Evolutionary conservation across 2,888 invertebrate genomes (phyloP).

Genomic region (Aphodius granarius): DNA sequence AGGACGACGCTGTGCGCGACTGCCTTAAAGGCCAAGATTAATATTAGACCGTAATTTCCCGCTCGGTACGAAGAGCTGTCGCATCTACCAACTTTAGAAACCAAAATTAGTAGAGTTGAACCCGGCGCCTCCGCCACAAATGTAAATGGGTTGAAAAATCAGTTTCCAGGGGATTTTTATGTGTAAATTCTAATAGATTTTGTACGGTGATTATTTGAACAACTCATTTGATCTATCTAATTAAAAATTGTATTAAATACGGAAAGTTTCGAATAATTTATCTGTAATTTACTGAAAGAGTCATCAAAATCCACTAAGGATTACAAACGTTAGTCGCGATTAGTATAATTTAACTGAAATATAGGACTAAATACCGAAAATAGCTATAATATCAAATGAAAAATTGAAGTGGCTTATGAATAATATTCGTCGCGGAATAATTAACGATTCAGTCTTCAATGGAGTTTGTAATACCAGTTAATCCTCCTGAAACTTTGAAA

Average conservation of each 20-base stretch:
- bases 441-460: background rate
- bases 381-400: background rate
- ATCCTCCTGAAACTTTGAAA: background rate
- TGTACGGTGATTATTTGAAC: no score
- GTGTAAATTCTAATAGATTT: no score
- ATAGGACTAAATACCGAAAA: background rate
- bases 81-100: background rate
- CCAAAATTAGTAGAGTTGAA: background rate
- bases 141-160: no score
- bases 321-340: no score
- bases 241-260: no score
- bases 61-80: background rate
- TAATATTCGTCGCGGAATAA: background rate
- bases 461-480: background rate
- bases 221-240: no score
- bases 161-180: no score
- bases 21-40: background rate
- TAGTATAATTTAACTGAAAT: background rate
- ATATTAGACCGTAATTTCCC: background rate
- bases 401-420: background rate
- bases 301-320: no score
- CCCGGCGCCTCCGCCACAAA: background rate
- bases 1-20: background rate
- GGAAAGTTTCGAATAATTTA: no score
- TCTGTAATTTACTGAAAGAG: no score